Conservation (phyloP, 2,797 vertebrate genomes). For the Phylloscopus collybita region DNA sequence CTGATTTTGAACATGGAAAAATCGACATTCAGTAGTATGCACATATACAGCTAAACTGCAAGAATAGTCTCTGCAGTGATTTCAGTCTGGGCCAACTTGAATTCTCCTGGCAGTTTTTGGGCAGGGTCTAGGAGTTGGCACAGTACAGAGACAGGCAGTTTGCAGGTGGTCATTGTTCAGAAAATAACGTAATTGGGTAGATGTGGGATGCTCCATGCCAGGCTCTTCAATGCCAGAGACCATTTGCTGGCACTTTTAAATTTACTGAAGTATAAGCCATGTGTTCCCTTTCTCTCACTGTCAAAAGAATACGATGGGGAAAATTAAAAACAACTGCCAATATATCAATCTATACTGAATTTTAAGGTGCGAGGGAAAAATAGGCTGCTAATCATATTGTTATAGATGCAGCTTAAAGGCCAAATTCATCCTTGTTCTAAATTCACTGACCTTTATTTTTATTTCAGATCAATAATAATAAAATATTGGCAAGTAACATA, state of each 20-base stretch:
- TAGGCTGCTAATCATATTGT: neutral
- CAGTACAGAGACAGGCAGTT: neutral
- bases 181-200: neutral
- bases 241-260: neutral
- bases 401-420: neutral
- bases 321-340: neutral
- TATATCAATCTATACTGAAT: neutral
- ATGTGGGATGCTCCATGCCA: neutral
- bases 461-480: constrained; percentile 44
- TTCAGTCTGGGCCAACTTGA: neutral
- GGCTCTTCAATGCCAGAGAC: neutral
- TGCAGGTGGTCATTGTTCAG: constrained; percentile 12
- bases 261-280: neutral
- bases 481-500: neutral
- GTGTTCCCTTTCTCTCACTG: neutral
- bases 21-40: neutral
- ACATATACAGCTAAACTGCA: neutral
- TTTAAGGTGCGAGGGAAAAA: neutral
- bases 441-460: constrained; percentile 50
- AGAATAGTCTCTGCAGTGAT: neutral
- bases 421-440: constrained; percentile 10
- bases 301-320: neutral
- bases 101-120: neutral
- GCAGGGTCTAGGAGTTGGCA: neutral
- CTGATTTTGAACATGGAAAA: neutral